Evolutionary conservation across 2,797 vertebrate species (phyloP).

Genomic region (Onychomys leucogaster): DNA sequence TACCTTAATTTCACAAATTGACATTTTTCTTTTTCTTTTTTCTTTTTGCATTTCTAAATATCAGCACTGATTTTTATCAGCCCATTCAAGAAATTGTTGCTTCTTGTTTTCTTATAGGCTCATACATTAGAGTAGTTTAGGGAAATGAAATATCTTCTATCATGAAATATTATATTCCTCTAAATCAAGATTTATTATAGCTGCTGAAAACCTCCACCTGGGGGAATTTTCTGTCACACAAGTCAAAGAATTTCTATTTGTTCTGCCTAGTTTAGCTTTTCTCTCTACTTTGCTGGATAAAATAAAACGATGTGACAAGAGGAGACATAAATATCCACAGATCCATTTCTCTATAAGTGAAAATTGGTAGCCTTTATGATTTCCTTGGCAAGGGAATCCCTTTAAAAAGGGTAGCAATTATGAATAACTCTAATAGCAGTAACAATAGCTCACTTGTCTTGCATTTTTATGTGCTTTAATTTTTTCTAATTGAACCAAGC

Average conservation of each 20-base stretch:
- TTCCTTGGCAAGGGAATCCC: constrained; percentile 79
- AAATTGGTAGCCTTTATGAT: constrained; percentile 83
- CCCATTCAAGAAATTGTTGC: constrained; percentile 10
- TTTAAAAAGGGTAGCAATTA: constrained; percentile 73
- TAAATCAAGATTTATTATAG: constrained; percentile 85
- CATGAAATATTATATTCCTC: constrained; percentile 76
- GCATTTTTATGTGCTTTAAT: constrained; percentile 32
- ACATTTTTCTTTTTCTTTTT: neutral
- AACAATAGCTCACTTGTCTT: constrained; percentile 58
- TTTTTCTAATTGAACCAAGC: constrained; percentile 62
- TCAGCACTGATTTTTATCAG: constrained; percentile 36
- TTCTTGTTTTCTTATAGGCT: constrained; percentile 42
- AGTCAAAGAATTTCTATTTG: constrained; percentile 86
- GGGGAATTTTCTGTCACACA: constrained; percentile 83
- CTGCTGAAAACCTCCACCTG: constrained; percentile 78
- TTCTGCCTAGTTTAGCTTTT: constrained; percentile 87
- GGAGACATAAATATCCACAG: constrained; percentile 85
- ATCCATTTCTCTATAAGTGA: constrained; percentile 80
- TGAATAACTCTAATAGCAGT: constrained; percentile 70
- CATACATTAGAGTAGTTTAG: constrained; percentile 56
- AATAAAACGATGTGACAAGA: constrained; percentile 84
- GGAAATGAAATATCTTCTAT: constrained; percentile 71
- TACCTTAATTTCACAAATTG: constrained; percentile 50
- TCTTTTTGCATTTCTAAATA: constrained; percentile 4
- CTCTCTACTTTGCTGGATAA: constrained; percentile 81